Conservation (phyloP, 2,797 vertebrate species). For the Phoxinus dragarum region DNA sequence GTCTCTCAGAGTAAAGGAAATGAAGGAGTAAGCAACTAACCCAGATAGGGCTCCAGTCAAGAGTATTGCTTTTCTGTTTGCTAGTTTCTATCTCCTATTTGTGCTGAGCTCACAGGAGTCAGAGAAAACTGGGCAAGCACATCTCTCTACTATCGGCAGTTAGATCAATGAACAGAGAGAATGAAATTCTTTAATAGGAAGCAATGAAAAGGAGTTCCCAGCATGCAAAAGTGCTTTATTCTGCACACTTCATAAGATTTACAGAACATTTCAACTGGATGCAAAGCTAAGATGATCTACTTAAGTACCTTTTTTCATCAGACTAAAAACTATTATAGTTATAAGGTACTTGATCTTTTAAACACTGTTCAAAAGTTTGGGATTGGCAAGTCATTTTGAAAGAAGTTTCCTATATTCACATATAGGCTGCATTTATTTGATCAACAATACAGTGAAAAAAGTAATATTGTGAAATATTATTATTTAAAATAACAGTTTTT, state of each 20-base stretch:
- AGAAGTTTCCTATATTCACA: not conserved
- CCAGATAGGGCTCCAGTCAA: conserved; percentile 39
- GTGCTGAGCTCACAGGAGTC: conserved; percentile 31
- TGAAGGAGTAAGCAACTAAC: conserved; percentile 31
- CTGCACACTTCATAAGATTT: not conserved
- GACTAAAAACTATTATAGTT: not conserved
- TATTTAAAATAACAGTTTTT: no score
- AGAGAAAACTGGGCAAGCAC: conserved; percentile 27
- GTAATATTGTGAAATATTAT: no score
- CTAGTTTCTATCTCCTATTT: conserved; percentile 43
- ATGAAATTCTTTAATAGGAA: conserved; percentile 28
- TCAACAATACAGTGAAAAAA: not conserved
- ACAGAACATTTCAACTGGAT: not conserved
- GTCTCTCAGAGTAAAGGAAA: conserved; percentile 4
- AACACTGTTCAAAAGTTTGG: not conserved
- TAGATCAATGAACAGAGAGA: conserved; percentile 23
- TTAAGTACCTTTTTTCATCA: not conserved
- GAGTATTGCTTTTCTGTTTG: conserved; percentile 40
- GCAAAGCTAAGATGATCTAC: not conserved
- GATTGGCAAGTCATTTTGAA: not conserved
- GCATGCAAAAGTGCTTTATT: not conserved
- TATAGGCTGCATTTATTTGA: not conserved
- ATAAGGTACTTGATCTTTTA: not conserved
- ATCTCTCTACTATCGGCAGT: conserved; percentile 32
- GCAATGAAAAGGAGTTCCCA: not conserved